Evolutionary conservation across 2,888 invertebrate species (phyloP).

Genomic region (Clepsis dumicolana): DNA sequence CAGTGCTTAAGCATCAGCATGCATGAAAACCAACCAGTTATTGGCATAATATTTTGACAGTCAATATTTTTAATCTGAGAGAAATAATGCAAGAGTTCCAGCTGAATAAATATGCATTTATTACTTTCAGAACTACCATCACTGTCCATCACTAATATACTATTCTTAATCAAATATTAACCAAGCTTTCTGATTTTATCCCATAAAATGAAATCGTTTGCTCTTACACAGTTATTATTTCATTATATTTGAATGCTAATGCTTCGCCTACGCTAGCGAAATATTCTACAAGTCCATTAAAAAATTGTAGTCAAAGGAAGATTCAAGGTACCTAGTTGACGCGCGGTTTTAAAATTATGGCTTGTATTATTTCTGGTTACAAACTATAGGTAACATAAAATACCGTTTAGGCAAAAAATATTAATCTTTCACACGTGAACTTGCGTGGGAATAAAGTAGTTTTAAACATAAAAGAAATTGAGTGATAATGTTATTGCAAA

Average conservation of each 20-base stretch:
- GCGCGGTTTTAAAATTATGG: no score
- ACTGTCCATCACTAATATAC: no score
- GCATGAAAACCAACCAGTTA: not conserved
- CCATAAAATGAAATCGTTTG: not conserved
- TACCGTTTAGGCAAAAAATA: no score
- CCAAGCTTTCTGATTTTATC: not conserved
- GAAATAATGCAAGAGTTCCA: not conserved
- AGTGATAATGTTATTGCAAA: no score
- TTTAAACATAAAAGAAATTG: no score
- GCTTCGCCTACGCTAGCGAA: not conserved
- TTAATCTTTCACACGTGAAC: no score
- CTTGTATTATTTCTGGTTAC: not conserved
- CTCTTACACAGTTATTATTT: not conserved
- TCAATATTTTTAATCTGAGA: not conserved
- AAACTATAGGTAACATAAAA: no score
- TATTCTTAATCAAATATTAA: not conserved
- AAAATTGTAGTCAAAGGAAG: not conserved
- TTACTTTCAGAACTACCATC: not conserved
- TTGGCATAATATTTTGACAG: not conserved
- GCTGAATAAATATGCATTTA: not conserved
- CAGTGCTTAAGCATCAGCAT: not conserved
- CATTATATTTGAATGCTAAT: not conserved
- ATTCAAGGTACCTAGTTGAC: not conserved
- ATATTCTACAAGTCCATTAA: not conserved
- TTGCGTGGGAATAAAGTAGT: no score